Percentiles rank a stretch among this genome's conserved stretches.
phyloP scores from a whole-genome alignment of 2,797 vertebrate genomes.

The Xyrichtys novacula region DNA sequence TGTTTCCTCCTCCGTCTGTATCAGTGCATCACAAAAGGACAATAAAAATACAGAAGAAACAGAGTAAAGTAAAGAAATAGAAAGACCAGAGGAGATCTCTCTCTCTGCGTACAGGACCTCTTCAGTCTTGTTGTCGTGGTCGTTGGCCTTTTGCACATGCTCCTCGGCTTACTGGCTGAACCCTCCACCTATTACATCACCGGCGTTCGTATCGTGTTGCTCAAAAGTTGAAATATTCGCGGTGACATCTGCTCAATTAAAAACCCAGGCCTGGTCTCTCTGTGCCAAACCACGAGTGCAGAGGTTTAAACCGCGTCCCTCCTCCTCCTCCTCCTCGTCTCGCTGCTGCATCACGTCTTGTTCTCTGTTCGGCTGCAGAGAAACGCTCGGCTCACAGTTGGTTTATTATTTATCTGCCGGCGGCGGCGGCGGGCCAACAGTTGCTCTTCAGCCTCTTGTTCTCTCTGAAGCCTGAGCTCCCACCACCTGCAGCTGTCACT shows the following conservation, averaged over 20 bases:
- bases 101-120: constrained; percentile 6
- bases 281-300: constrained; percentile 67
- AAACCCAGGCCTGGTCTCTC: constrained; percentile 58
- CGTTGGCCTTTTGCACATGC: constrained; percentile 57
- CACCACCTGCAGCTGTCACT: constrained; percentile 84
- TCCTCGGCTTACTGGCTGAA: constrained; percentile 58
- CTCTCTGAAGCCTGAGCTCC: constrained; percentile 60
- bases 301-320: constrained; percentile 54
- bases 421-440: constrained; percentile 85
- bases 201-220: constrained; percentile 62
- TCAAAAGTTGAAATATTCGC: constrained; percentile 76
- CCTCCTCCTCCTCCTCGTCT: constrained; percentile 3
- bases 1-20: too few relatives aligned
- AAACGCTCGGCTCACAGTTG: constrained; percentile 80
- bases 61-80: not conserved
- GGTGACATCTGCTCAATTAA: constrained; percentile 82
- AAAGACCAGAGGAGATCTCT: not conserved
- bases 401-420: constrained; percentile 84
- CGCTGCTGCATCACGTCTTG: constrained; percentile 17
- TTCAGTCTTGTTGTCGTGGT: constrained; percentile 69
- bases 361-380: constrained; percentile 60
- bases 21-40: not conserved
- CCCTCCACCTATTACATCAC: constrained; percentile 72
- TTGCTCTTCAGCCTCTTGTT: constrained; percentile 71
- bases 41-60: not conserved